Evolutionary conservation across 2,113 vertebrate genomes (phyloP), one percentile per base, ranked within the genome.

Genomic region (Poeciliopsis turrubarensis): DNA sequence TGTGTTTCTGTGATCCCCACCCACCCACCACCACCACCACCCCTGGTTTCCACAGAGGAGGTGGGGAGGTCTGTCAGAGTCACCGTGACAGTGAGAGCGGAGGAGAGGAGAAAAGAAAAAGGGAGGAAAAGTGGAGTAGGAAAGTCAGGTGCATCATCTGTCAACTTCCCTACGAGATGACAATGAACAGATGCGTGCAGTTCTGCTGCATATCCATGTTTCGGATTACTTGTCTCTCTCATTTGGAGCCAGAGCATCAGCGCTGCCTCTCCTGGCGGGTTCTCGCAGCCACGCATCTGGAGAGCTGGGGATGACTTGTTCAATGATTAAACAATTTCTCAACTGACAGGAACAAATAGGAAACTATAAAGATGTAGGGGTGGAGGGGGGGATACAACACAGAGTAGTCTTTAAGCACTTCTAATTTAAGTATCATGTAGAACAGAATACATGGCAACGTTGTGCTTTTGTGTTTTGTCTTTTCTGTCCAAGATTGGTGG

Each of bases 111-210:
- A 65, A 60, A 37, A 41, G 62, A 34, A 30, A 29, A 31, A 67
- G 70, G 41, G 34, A 67, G 77, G 57, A 54, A 61, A 65, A 41
- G 26, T 66, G 72, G 77, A 62, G 61, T 29, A 72, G 70, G 77
- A 65, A 70, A 65, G 78, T 86, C 81, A 84, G 76, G 78, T 77
- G 78, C 80, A 82, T 89, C 90, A 92, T 93, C 89, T 88, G 75
- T 92, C 90, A 90, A 79, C 75, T 83, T 86, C 84, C 80, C 83
- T 77, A 73, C 86, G 86, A 86, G 87, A 88, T 87, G 89, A 91
- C 85, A 88, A 86, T 70, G 86, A 92, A 84, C 88, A 91, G 81
- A 89, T 85, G 81, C 66, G 71, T 69, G 68, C 73, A 47, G 65
- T 82, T 75, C 78, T 81, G 67, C 84, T 67, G 76, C 84, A 85